These are phyloP conservation scores for Ranitomeya variabilis DNA, from an alignment of 2,113 vertebrate genomes.

Conservation along the genomic window DNA sequence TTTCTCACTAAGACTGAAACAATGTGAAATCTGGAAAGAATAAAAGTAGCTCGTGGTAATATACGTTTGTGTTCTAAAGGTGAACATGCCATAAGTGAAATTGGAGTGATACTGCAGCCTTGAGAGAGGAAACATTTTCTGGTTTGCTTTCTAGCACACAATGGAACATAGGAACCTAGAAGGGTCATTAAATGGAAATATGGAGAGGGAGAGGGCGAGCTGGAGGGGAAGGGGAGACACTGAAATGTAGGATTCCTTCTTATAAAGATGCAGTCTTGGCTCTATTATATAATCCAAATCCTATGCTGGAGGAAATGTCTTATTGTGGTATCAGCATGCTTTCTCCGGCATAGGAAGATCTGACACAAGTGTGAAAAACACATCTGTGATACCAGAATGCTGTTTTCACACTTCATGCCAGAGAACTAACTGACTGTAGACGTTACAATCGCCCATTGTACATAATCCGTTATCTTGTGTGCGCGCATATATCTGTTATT, in stretches of 20 bases:
- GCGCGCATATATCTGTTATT: neutral
- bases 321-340: constrained; percentile 41
- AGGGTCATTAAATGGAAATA: constrained; percentile 21
- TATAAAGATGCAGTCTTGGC: constrained; percentile 55
- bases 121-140: neutral
- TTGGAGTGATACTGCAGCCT: constrained; percentile 34
- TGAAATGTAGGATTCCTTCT: constrained; percentile 25
- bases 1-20: constrained; percentile 1
- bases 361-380: constrained; percentile 60
- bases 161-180: constrained; percentile 27
- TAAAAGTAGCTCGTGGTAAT: constrained; percentile 20
- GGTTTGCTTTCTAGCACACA: constrained; percentile 30
- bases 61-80: constrained; percentile 43
- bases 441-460: neutral
- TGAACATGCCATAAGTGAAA: constrained; percentile 45
- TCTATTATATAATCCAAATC: constrained; percentile 51
- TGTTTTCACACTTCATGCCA: constrained; percentile 66
- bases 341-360: constrained; percentile 56
- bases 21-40: constrained; percentile 4
- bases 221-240: constrained; percentile 27
- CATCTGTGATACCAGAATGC: constrained; percentile 59
- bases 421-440: constrained; percentile 67
- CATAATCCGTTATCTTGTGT: neutral
- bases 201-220: constrained; percentile 55
- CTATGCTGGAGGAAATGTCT: constrained; percentile 60